Conservation (phyloP, 2,113 vertebrate genomes). For the Urocynchramus pylzowi region DNA sequence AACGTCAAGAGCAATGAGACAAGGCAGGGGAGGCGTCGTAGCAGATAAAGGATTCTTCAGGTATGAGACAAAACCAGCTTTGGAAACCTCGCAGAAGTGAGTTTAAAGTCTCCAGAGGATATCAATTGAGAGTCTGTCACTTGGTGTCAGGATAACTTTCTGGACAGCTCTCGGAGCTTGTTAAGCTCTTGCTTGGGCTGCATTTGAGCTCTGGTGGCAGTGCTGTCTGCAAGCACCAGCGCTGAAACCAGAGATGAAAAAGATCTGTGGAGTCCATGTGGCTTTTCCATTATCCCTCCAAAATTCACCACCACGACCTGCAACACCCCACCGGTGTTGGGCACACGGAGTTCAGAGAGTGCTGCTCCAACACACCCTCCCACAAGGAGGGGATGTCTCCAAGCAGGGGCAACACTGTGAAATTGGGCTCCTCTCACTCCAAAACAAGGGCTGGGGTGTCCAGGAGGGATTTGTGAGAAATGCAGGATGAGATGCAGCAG, state of each 20-base stretch:
- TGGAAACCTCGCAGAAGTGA: slow-evolving; percentile 57
- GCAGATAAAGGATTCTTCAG: slow-evolving; percentile 57
- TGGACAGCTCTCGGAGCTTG: slow-evolving; percentile 61
- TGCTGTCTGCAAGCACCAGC: not conserved
- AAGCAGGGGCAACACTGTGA: not conserved
- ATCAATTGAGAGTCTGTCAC: slow-evolving; percentile 69
- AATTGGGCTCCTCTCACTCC: not conserved
- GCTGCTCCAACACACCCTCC: rapidly evolving
- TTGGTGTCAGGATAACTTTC: slow-evolving; percentile 69
- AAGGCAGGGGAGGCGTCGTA: slow-evolving; percentile 22
- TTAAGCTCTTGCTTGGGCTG: slow-evolving; percentile 47
- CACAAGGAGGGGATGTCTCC: not conserved
- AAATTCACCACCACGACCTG: rapidly evolving
- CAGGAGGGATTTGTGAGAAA: not conserved
- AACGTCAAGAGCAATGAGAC: slow-evolving; percentile 49
- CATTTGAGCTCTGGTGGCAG: slow-evolving; percentile 36
- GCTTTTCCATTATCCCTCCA: not conserved
- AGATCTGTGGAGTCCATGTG: not conserved
- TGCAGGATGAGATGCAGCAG: not conserved
- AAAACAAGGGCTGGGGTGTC: not conserved
- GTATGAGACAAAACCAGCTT: slow-evolving; percentile 60
- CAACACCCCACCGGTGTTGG: rapidly evolving
- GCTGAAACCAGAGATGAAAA: not conserved
- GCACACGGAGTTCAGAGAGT: rapidly evolving
- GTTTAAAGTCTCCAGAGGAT: slow-evolving; percentile 64